A percentile compares a stretch with the other conserved stretches of the same genome.
Evolutionary conservation across 2,797 vertebrate species (phyloP).

Genomic region (Onychomys torridus): DNA sequence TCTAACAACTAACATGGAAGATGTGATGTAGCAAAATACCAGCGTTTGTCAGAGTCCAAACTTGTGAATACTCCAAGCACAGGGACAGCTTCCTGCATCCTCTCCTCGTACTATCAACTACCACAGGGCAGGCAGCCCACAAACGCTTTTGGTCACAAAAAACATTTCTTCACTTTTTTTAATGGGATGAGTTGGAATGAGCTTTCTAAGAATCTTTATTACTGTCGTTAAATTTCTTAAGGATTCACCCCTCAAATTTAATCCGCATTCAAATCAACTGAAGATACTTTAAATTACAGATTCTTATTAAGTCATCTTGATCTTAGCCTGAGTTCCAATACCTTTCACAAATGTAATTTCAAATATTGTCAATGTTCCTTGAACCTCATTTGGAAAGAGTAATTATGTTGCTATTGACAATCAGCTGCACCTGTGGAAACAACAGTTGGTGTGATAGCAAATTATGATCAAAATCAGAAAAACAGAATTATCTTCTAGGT

Average conservation of each 20-base stretch:
- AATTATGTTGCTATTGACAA: background rate
- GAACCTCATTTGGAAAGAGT: background rate
- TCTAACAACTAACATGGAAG: background rate
- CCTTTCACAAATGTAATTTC: background rate
- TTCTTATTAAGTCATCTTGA: background rate
- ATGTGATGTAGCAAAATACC: background rate
- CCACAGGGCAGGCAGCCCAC: background rate
- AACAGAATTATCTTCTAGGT: background rate
- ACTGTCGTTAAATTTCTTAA: background rate
- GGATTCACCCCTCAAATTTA: background rate
- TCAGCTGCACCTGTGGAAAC: background rate
- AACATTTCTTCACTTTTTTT: background rate
- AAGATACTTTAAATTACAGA: background rate
- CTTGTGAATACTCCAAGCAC: background rate
- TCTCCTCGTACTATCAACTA: background rate
- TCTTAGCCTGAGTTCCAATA: background rate
- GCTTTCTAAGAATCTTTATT: background rate
- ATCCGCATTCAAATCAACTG: background rate
- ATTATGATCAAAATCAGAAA: background rate
- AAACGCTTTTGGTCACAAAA: background rate
- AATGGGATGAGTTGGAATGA: background rate
- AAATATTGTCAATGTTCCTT: background rate
- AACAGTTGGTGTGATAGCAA: background rate
- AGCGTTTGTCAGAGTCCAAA: background rate
- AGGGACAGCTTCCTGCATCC: too few relatives aligned